Percentiles rank a stretch among this genome's conserved stretches.
Evolutionary conservation across 2,797 vertebrate species (phyloP).

Genomic region (Epinephelus coioides): DNA sequence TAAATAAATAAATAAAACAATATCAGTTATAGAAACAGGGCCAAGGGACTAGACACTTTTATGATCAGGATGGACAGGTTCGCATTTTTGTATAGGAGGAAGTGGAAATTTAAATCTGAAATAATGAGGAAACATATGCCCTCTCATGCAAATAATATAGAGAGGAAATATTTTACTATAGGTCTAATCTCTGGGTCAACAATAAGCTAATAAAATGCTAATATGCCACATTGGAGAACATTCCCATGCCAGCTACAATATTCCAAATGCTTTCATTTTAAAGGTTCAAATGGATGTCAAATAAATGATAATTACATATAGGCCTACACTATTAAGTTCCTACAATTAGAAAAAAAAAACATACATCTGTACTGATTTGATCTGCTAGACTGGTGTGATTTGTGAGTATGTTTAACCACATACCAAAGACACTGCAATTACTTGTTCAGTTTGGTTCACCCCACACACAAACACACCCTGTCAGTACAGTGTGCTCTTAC

Average conservation of each 20-base stretch:
- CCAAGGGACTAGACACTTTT: background rate
- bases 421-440: background rate
- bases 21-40: background rate
- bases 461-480: background rate
- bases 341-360: background rate
- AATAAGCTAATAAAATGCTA: background rate
- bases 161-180: no score
- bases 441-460: conserved; percentile 6
- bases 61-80: background rate
- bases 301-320: background rate
- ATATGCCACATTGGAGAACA: background rate
- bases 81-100: background rate
- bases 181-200: background rate
- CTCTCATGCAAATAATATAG: no score
- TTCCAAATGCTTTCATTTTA: background rate
- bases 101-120: background rate
- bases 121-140: background rate
- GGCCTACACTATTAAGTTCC: background rate
- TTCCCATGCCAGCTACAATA: background rate
- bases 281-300: background rate
- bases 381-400: background rate
- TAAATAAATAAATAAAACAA: no score
- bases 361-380: background rate
- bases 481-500: background rate
- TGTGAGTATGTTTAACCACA: background rate